Percentiles rank a stretch among this genome's conserved stretches.
phyloP scores from a whole-genome alignment of 2,888 invertebrate genomes.

The Caenorhabditis sulstoni region DNA sequence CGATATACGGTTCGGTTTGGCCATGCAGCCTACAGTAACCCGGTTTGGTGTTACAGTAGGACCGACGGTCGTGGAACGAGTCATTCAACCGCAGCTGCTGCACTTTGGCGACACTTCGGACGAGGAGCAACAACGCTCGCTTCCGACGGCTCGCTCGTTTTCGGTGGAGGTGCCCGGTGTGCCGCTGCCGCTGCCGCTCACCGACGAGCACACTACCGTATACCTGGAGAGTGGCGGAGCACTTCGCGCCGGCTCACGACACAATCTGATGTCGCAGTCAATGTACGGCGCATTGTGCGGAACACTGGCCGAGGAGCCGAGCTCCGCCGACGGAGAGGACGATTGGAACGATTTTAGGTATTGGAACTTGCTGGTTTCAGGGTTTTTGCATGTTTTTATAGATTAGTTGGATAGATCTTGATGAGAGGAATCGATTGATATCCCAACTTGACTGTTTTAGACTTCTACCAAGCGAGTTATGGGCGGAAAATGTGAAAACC shows the following conservation, averaged over 20 bases:
- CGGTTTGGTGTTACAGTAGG: slow-evolving; percentile 38
- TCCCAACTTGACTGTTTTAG: too few relatives aligned
- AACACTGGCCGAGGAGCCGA: slow-evolving; percentile 47
- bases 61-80: slow-evolving; percentile 65
- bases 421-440: too few relatives aligned
- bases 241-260: slow-evolving; percentile 19
- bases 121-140: slow-evolving; percentile 52
- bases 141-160: slow-evolving; percentile 29
- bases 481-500: too few relatives aligned
- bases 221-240: slow-evolving; percentile 38
- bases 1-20: slow-evolving; percentile 25
- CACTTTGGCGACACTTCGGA: slow-evolving; percentile 64
- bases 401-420: too few relatives aligned
- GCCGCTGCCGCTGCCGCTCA: slow-evolving; percentile 49
- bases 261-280: slow-evolving; percentile 59
- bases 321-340: slow-evolving; percentile 51
- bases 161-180: slow-evolving; percentile 52
- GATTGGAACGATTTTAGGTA: slow-evolving; percentile 62
- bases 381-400: too few relatives aligned
- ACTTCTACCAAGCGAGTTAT: too few relatives aligned
- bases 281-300: slow-evolving; percentile 47
- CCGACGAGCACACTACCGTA: slow-evolving; percentile 38
- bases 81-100: slow-evolving; percentile 66
- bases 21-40: too few relatives aligned
- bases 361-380: too few relatives aligned